Base-by-base conservation (phyloP, 2,888 invertebrate species). In the Caenorhabditis angaria region DNA sequence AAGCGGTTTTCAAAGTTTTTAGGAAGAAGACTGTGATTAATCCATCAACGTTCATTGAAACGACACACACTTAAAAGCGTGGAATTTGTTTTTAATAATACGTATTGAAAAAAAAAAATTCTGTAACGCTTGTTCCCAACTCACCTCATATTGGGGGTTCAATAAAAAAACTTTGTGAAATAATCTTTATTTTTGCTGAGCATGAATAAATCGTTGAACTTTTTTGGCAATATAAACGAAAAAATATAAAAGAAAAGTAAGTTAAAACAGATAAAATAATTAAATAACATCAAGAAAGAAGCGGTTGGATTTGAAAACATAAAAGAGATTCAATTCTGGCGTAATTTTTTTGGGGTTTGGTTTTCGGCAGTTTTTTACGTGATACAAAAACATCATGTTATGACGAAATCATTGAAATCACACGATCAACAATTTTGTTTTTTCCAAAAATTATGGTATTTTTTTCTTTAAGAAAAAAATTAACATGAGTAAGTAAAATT, bases 231-330 rank as follows among this genome's bases (percentile, higher is more conserved):
- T 24, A n/a, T n/a, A n/a, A 50, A 24, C 5, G 24, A 50, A 50
- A 50, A 8, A 50, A 22, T 24, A 22, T 22, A 10, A 50, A 50
- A 50, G 18, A 50, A 18, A 41, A 18, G 18, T 41, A 41, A 18
- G 18, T 18, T 41, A 41, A 50, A 18, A 22, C 35, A 50, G 22
- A 50, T 24, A 50, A 22, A 24, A 24, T 12, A 22, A 8, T 6
- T 18, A 50, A 50, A 12, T 50, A 50, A 24, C 50, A 24, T 50
- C 22, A 50, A 50, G 50, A 50, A 24, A 50, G 50, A 50, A 50
- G 22, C 50, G 10, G 41, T 41, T 41, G 41, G 41, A 41, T 41
- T 41, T 18, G 5, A 41, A 41, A 14, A 41, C 18, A 41, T 41
- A 41, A 18, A 41, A 41, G 41, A 41, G 41, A 41, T 41, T 41